phyloP scores from a whole-genome alignment of 2,797 vertebrate species.

The Picus viridis region DNA sequence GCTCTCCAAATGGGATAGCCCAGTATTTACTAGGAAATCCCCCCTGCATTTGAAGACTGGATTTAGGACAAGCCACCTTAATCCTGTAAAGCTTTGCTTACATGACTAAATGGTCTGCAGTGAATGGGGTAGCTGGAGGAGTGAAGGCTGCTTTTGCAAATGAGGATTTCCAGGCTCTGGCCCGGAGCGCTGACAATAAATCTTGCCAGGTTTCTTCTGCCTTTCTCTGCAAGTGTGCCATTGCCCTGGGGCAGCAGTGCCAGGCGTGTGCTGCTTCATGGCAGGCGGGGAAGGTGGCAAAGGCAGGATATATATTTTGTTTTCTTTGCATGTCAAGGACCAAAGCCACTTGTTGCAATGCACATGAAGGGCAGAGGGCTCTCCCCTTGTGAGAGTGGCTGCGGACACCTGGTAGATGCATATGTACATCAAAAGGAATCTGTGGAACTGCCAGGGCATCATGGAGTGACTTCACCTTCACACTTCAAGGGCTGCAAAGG shows the following conservation, averaged over 20 bases:
- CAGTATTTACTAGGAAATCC: conserved; percentile 27
- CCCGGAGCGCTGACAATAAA: rapidly evolving
- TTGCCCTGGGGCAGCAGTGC: not conserved
- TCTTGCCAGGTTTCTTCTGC: not conserved
- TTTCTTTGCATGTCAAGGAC: not conserved
- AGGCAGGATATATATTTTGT: not conserved
- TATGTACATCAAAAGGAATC: not conserved
- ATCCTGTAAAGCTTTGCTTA: conserved; percentile 38
- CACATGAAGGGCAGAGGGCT: not conserved
- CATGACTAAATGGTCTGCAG: not conserved
- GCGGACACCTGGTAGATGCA: rapidly evolving
- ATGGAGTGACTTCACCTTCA: not conserved
- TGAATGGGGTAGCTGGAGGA: not conserved
- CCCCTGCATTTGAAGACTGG: conserved; percentile 9
- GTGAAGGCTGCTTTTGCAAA: not conserved
- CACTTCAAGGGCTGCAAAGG: not conserved
- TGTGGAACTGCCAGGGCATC: not conserved
- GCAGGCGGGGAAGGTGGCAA: not conserved
- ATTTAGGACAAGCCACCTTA: conserved; percentile 47
- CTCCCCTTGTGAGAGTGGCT: rapidly evolving
- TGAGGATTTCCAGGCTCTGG: not conserved
- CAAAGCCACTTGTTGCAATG: not conserved
- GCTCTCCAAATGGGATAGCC: not conserved
- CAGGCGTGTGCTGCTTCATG: not conserved
- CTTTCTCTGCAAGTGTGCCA: not conserved